phyloP scores from a whole-genome alignment of 2,888 invertebrate genomes.

The Lydus trimaculatus region DNA sequence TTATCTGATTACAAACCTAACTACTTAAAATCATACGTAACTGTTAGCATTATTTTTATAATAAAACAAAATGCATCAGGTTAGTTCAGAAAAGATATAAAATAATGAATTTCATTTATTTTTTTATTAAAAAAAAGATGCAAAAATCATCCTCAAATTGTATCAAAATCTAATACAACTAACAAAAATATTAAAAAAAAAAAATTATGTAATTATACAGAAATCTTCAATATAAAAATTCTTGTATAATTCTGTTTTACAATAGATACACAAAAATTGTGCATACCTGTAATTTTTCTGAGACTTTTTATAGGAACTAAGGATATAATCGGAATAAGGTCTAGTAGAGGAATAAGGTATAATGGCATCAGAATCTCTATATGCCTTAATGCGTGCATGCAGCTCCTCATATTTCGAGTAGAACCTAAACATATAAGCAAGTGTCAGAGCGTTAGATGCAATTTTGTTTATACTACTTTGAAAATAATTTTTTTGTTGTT shows the following conservation, averaged over 20 bases:
- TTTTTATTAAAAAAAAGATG: background rate
- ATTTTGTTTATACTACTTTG: slow-evolving; percentile 49
- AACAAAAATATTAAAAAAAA: background rate
- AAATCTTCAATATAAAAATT: slow-evolving; percentile 29
- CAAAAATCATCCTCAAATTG: background rate
- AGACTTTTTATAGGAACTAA: slow-evolving; percentile 47
- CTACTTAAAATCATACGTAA: background rate
- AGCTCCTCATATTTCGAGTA: slow-evolving; percentile 88
- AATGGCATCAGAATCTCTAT: slow-evolving; percentile 75
- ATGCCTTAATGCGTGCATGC: slow-evolving; percentile 86
- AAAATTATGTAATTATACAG: slow-evolving; percentile 12
- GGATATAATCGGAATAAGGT: slow-evolving; percentile 53
- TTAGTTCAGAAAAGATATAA: background rate
- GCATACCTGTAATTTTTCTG: slow-evolving; percentile 57
- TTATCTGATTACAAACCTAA: background rate
- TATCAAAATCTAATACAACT: background rate
- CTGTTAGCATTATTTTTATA: background rate
- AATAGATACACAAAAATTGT: slow-evolving; percentile 36
- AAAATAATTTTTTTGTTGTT: too few relatives aligned
- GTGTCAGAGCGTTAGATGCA: slow-evolving; percentile 50
- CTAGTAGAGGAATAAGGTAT: slow-evolving; percentile 43
- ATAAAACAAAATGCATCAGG: background rate
- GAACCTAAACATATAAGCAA: slow-evolving; percentile 70
- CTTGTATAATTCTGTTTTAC: slow-evolving; percentile 13
- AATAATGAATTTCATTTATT: background rate